Percentiles rank a stretch among this genome's conserved stretches.
Conservation (phyloP, 2,113 vertebrate species). For the Chaetops frenatus region DNA sequence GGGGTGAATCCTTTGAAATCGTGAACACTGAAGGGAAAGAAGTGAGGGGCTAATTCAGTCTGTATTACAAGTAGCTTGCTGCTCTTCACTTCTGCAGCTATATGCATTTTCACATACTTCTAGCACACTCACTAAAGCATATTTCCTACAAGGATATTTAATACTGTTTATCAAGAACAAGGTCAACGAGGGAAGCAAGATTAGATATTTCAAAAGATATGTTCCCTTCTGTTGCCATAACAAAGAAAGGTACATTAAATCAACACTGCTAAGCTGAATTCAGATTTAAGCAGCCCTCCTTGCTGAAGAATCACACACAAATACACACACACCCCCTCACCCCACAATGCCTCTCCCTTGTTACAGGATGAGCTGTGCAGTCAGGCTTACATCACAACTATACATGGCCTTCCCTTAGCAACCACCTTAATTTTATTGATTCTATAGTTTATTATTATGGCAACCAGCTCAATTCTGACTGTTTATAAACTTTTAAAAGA, state of each 20-base stretch:
- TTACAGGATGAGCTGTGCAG: not conserved
- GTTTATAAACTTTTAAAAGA: constrained; percentile 26
- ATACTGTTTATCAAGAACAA: constrained; percentile 16
- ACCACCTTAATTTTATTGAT: not conserved
- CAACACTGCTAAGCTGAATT: not conserved
- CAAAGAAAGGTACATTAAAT: not conserved
- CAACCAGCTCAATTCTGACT: constrained; percentile 5
- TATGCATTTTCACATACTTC: not conserved
- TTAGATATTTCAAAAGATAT: constrained; percentile 8
- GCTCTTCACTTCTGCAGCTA: not conserved
- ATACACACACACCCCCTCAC: not conserved
- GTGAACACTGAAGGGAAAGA: not conserved
- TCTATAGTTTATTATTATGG: constrained; percentile 25
- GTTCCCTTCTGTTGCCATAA: constrained; percentile 4
- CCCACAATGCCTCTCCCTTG: not conserved
- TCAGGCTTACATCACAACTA: not conserved
- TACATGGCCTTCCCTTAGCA: constrained; percentile 45
- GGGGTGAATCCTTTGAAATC: not conserved
- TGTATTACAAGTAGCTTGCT: not conserved
- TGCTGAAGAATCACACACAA: not conserved
- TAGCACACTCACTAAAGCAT: not conserved
- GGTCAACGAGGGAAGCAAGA: not conserved
- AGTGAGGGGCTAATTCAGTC: not conserved
- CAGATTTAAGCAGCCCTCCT: not conserved
- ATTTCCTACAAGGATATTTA: constrained; percentile 32